A percentile compares a stretch with the other conserved stretches of the same genome.
These are phyloP conservation scores for Anguilla anguilla DNA, from an alignment of 2,797 vertebrate species.

Conservation along the genomic window DNA sequence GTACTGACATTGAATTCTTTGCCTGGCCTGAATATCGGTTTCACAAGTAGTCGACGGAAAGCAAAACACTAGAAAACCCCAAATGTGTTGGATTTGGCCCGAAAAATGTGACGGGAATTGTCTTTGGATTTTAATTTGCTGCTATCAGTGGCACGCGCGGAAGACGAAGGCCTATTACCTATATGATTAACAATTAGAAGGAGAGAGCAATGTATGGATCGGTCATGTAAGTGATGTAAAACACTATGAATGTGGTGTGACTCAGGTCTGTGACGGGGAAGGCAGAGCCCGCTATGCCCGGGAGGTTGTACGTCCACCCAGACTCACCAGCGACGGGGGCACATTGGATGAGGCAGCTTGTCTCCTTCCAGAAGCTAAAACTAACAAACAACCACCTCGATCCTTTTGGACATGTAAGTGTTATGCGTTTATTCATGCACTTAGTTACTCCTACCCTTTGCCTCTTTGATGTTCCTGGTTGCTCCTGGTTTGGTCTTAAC, in stretches of 20 bases:
- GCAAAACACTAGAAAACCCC: background rate
- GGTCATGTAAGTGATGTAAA: slow-evolving; percentile 5
- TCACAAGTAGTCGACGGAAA: background rate
- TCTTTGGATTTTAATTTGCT: background rate
- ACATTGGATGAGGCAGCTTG: slow-evolving; percentile 95
- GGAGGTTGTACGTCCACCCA: slow-evolving; percentile 90
- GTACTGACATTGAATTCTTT: background rate
- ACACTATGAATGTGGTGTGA: slow-evolving; percentile 33
- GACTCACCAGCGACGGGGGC: slow-evolving; percentile 93
- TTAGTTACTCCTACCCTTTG: background rate
- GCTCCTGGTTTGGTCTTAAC: background rate
- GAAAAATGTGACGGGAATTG: background rate
- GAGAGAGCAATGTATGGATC: background rate
- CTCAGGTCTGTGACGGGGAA: slow-evolving; percentile 91
- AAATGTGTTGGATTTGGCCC: background rate
- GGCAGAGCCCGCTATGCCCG: slow-evolving; percentile 95
- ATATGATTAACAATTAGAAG: background rate
- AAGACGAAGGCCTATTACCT: background rate
- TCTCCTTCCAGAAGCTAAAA: slow-evolving; percentile 97
- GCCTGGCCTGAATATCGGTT: background rate
- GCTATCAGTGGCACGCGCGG: background rate
- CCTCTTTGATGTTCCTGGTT: background rate
- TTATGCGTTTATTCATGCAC: slow-evolving; percentile 11
- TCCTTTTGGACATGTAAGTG: slow-evolving; percentile 93
- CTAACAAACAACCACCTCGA: slow-evolving; percentile 98